phyloP scores from a whole-genome alignment of 2,888 invertebrate genomes.

The Candidula unifasciata region DNA sequence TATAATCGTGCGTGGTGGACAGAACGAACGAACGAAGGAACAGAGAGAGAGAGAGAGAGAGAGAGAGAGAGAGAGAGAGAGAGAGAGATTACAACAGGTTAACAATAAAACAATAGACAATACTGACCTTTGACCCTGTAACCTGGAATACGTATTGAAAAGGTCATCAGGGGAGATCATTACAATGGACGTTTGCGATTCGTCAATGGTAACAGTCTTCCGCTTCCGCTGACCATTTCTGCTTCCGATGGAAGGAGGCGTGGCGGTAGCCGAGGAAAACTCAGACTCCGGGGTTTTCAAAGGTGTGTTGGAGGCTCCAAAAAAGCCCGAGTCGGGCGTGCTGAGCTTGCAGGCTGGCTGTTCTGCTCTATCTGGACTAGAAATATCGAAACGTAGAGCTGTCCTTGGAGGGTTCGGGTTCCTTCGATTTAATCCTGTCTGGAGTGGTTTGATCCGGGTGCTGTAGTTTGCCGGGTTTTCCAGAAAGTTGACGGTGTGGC shows the following conservation, averaged over 20 bases:
- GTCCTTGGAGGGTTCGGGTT: background rate
- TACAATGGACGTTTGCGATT: constrained; percentile 48
- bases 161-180: constrained; percentile 52
- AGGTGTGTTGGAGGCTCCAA: constrained; percentile 35
- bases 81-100: background rate
- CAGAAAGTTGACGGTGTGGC: constrained; percentile 29
- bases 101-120: background rate
- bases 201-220: constrained; percentile 50
- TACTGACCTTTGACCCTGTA: constrained; percentile 39
- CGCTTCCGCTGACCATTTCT: constrained; percentile 38
- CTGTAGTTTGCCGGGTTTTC: constrained; percentile 27
- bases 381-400: constrained; percentile 28
- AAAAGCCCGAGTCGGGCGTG: constrained; percentile 48
- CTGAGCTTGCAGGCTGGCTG: constrained; percentile 6
- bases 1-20: too few relatives aligned
- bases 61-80: background rate
- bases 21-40: too few relatives aligned
- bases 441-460: background rate
- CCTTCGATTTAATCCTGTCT: constrained; percentile 26
- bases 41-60: too few relatives aligned
- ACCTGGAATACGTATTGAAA: constrained; percentile 45
- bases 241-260: constrained; percentile 41
- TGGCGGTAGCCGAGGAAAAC: constrained; percentile 26
- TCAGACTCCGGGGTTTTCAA: constrained; percentile 49
- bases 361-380: background rate